Evolutionary conservation across 2,113 vertebrate species (phyloP).

Genomic region (Macaca mulatta): DNA sequence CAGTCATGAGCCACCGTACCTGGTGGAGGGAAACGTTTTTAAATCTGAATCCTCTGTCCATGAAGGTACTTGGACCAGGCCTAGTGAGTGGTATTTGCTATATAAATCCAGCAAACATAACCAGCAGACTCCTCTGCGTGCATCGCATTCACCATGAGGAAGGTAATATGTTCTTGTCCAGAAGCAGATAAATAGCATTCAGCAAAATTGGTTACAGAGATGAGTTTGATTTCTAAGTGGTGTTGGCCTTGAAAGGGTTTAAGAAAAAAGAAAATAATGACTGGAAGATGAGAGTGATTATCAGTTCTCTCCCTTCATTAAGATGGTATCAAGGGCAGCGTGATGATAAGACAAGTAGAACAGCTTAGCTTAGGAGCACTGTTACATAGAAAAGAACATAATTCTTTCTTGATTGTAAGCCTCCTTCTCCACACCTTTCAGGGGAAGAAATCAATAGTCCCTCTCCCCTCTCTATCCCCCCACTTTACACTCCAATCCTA

Average conservation of each 20-base stretch:
- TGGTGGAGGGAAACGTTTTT: background rate
- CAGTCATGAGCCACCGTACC: background rate
- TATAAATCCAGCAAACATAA: background rate
- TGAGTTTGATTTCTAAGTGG: constrained; percentile 51
- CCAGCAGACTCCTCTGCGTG: background rate
- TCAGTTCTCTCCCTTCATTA: constrained; percentile 12
- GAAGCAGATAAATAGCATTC: constrained; percentile 7
- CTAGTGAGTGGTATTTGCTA: background rate
- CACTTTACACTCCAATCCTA: too few species aligned
- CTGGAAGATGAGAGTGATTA: background rate
- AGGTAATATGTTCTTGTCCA: background rate
- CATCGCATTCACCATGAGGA: background rate
- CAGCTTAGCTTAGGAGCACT: background rate
- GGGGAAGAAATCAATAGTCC: background rate
- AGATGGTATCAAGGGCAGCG: background rate
- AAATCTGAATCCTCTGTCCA: background rate
- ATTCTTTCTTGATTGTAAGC: background rate
- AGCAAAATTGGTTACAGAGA: background rate
- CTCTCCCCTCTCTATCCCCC: too few species aligned
- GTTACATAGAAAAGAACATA: background rate
- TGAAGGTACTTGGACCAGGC: background rate
- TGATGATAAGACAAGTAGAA: background rate
- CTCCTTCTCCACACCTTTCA: background rate
- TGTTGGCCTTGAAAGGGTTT: constrained; percentile 19
- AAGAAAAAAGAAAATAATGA: constrained; percentile 43